Evolutionary conservation across 2,888 invertebrate species (phyloP), one percentile per base, ranked within the genome.

Genomic region (Muschampia staudingeri): DNA sequence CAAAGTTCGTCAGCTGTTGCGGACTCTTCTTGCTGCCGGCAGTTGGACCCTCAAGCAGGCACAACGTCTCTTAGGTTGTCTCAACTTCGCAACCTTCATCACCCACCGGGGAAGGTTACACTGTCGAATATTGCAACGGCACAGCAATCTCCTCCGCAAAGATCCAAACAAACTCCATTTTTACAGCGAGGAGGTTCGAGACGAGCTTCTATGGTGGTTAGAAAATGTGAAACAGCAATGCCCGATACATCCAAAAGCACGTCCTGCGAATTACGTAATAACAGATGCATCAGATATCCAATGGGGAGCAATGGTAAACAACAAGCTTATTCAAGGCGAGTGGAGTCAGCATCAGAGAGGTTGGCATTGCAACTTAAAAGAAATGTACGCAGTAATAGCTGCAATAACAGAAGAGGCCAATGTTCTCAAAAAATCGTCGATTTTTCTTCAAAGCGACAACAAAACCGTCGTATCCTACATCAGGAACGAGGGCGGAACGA

Each of bases 361-460:
- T 6, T 86, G 84, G 83, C 85, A 87, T 44, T 81, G 83, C 79
- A 86, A 87, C 30, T 25, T 72, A 14, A 87, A 86, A 77, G 84
- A 88, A 73, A 82, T 87, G 83, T 83, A 78, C 56, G 87, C 85
- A 16, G 85, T 86, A 7, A 82, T 83, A 73, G 82, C 85, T 5
- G 78, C 83, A 1, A 80, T 87, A 37, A 52, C 76, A 37, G 19
- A 37, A 16, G 25, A 82, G 30, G 11, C 72, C 0, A 14, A 71
- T 0, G 7, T 1, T 0, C 34, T 88, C 9, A 34, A 44, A 40
- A 75, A 83, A 30, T 76, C 83, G 0, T 65, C 76, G 9, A 40
- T 87, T 1, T 61, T 88, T 0, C 19, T 88, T 16, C 88, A 89
- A 70, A 85, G 82, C 65, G 88, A 89, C 88, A 89, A 87, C 81